phyloP scores from a whole-genome alignment of 92 coral and sea anemone genomes.

The Zoanthus gigantus region DNA sequence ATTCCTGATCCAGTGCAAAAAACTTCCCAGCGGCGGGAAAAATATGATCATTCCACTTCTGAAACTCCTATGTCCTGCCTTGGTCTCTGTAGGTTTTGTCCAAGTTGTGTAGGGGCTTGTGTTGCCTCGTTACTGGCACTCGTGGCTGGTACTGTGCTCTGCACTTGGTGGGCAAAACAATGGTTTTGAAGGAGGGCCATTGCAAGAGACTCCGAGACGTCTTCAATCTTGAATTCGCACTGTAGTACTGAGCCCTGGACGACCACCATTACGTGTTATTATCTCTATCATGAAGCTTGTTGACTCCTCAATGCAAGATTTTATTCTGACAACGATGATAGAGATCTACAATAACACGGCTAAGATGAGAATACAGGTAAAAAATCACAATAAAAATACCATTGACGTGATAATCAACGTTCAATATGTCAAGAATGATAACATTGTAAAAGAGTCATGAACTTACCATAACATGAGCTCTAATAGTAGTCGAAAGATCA shows the following conservation, averaged over 20 bases:
- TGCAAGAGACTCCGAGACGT: conserved; percentile 10
- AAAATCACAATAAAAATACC: background rate
- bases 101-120: no score
- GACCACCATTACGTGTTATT: no score
- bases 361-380: background rate
- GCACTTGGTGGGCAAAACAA: background rate
- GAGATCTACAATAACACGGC: background rate
- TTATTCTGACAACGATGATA: conserved; percentile 9
- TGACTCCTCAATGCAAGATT: background rate
- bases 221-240: no score
- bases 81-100: no score
- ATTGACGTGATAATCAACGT: background rate
- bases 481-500: background rate
- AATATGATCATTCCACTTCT: conserved; percentile 43
- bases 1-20: conserved; percentile 26
- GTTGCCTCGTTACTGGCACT: conserved; percentile 5
- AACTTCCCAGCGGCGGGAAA: no score
- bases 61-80: conserved; percentile 49
- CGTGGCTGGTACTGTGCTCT: conserved; percentile 13
- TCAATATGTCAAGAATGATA: background rate
- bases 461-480: background rate
- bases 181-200: background rate
- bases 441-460: background rate
- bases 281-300: background rate
- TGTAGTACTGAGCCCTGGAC: no score